A percentile compares a stretch with the other conserved stretches of the same genome.
These are phyloP conservation scores for Augochlora pura DNA, from an alignment of 1,140 invertebrate genomes.

Conservation along the genomic window DNA sequence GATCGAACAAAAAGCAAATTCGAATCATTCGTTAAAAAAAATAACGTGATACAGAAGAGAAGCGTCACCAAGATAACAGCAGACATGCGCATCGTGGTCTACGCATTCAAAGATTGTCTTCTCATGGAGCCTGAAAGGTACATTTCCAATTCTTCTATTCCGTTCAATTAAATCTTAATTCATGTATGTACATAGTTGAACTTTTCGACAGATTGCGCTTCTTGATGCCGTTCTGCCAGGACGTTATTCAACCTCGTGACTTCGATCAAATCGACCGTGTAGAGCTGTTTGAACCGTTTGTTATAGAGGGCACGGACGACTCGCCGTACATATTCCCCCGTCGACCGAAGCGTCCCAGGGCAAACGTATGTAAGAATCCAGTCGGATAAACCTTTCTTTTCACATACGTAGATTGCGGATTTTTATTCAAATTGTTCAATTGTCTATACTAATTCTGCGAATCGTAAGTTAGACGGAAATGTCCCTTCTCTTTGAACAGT, in stretches of 20 bases:
- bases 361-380: background rate
- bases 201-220: slow-evolving; percentile 54
- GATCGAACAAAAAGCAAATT: background rate
- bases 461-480: too few relatives aligned
- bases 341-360: slow-evolving; percentile 37
- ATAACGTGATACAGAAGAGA: background rate
- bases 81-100: background rate
- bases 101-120: background rate
- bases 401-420: too few relatives aligned
- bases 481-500: too few relatives aligned
- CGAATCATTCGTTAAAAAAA: background rate
- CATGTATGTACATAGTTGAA: background rate
- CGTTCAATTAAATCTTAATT: background rate
- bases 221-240: slow-evolving; percentile 52
- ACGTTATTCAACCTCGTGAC: background rate
- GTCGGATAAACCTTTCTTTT: too few relatives aligned
- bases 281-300: slow-evolving; percentile 53
- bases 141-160: background rate
- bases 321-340: slow-evolving; percentile 51
- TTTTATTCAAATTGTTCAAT: too few relatives aligned
- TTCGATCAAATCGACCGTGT: slow-evolving; percentile 37
- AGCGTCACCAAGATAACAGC: background rate
- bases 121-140: background rate
- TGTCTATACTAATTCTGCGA: too few relatives aligned
- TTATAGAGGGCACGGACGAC: background rate